Base-by-base conservation (phyloP, 2,113 vertebrate species). In the Rattus norvegicus region DNA sequence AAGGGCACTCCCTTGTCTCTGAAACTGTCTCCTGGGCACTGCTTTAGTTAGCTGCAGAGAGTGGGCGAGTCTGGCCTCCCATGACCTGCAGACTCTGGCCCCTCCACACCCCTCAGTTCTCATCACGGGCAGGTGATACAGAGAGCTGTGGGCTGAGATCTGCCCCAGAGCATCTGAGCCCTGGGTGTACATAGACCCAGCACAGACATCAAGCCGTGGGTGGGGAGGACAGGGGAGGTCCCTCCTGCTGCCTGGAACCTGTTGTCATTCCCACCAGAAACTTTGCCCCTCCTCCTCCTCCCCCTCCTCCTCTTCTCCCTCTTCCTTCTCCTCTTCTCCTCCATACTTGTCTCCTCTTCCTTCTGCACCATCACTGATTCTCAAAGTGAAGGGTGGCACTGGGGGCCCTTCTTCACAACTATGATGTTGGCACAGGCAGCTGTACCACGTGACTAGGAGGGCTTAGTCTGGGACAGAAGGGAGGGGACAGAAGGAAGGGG, bases 401-500 rank as follows among this genome's bases (percentile, higher is more conserved):
- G 9, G n/a, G 47, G 2, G 47, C 65, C 17, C 24, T 33, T 72
- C 30, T 75, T 36, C 61, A 8, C 6, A 2, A 5, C 10, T 22
- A 2, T 26, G 26, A 5, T 11, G 19, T 16, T 70, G 81, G 13
- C 36, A 43, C 19, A 8, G 63, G 63, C 49, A 43, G 30, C 28
- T 59, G n/a, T 9, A 9, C 2, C 7, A 1, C 5, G 33, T 59
- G 67, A 47, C 43, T 33, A 11, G 73, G 67, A 43, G 4, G 14
- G 26, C 59, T 54, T 67, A 20, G 10, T 36, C 33, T 19, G 16
- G 61, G 3, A 0, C 1, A 24, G 0, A n/a, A 3, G 1, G 49
- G 14, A 39, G 36, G 24, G 1, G 2, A 0, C 1, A 24, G 0
- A n/a, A 3, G 1, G 49, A 19, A 39, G 36, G 24, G 1, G 2